These are phyloP conservation scores for Phortica variegata DNA, from an alignment of 1,140 invertebrate species.

Conservation along the genomic window DNA sequence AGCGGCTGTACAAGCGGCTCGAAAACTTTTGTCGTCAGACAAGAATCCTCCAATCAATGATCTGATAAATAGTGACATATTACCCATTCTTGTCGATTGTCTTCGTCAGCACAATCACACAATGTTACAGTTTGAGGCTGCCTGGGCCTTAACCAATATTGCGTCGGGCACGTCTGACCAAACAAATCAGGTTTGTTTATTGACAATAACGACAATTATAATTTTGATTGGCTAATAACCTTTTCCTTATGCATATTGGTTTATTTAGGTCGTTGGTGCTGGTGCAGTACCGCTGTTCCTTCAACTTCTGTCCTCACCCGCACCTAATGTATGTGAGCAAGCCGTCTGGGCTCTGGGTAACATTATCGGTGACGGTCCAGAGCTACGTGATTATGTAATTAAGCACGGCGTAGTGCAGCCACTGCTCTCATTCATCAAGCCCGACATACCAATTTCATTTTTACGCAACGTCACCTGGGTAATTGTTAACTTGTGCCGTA, in stretches of 20 bases:
- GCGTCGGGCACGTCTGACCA: slow-evolving; percentile 95
- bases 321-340: slow-evolving; percentile 98
- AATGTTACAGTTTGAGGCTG: slow-evolving; percentile 95
- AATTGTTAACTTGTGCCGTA: slow-evolving; percentile 94
- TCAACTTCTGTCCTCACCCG: slow-evolving; percentile 83
- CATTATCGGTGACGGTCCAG: slow-evolving; percentile 91
- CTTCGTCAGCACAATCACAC: slow-evolving; percentile 85
- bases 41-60: slow-evolving; percentile 98
- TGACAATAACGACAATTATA: not conserved
- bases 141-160: slow-evolving; percentile 99
- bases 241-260: not conserved
- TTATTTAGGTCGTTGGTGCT: slow-evolving; percentile 80
- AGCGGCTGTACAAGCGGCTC: slow-evolving; percentile 79
- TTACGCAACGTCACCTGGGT: slow-evolving; percentile 98
- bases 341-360: slow-evolving; percentile 98
- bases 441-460: slow-evolving; percentile 90
- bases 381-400: slow-evolving; percentile 89
- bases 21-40: slow-evolving; percentile 95
- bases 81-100: slow-evolving; percentile 91
- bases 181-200: slow-evolving; percentile 69
- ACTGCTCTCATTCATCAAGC: slow-evolving; percentile 86
- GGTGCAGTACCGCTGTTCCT: slow-evolving; percentile 96
- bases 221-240: too few species aligned
- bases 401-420: slow-evolving; percentile 86
- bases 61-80: slow-evolving; percentile 88